Evolutionary conservation across 2,113 vertebrate species (phyloP).

Genomic region (Tupaia tana): DNA sequence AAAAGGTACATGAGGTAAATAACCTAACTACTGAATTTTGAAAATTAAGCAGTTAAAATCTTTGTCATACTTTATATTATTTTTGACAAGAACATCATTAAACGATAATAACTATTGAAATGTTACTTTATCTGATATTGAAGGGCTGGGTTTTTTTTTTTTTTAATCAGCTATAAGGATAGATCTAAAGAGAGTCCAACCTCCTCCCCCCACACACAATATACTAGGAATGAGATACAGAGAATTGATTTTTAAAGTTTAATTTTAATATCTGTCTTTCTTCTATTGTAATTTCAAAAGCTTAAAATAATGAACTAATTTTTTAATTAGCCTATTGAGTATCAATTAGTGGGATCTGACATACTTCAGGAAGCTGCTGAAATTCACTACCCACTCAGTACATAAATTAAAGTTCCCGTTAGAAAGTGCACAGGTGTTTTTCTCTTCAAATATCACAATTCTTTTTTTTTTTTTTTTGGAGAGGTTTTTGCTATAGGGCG

Average conservation of each 20-base stretch:
- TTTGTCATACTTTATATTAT: not conserved
- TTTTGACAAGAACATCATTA: not conserved
- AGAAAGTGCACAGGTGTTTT: not conserved
- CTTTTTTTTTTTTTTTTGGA: too few relatives aligned
- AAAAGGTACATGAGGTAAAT: not conserved
- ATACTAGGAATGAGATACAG: not conserved
- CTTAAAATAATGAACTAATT: conserved; percentile 10
- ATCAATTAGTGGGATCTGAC: not conserved
- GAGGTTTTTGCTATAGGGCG: too few relatives aligned
- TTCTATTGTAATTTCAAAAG: conserved; percentile 2
- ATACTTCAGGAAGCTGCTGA: not conserved
- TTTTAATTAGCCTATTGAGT: conserved; percentile 22
- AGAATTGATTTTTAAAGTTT: conserved; percentile 45
- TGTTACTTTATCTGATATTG: not conserved
- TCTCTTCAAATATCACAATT: not conserved
- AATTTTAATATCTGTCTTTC: conserved; percentile 8
- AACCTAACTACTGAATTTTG: not conserved
- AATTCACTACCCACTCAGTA: not conserved
- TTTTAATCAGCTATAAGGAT: not conserved
- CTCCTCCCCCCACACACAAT: not conserved
- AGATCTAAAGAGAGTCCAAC: not conserved
- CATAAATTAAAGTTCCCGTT: not conserved
- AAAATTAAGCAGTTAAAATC: not conserved
- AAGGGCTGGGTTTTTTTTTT: not conserved
- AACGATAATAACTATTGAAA: not conserved